These are phyloP conservation scores for Rotaria magnacalcarata DNA, from an alignment of 2,888 invertebrate species.

Conservation along the genomic window DNA sequence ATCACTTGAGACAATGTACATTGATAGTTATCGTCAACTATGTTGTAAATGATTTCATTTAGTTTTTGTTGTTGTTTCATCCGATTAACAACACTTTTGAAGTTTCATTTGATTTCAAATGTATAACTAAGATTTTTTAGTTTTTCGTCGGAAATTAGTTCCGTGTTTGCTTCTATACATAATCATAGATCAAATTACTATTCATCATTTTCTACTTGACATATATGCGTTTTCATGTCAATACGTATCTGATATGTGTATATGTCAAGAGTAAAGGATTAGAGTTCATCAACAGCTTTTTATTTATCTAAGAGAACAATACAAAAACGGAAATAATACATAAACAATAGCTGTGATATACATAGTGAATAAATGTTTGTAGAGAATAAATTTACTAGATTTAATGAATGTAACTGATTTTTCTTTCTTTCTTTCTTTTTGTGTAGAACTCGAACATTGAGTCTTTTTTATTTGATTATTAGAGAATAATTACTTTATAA, in stretches of 20 bases:
- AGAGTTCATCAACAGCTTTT: slow-evolving; percentile 20
- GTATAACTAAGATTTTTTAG: too few relatives aligned
- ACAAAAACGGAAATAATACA: not conserved
- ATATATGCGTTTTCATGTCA: slow-evolving; percentile 1
- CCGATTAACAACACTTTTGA: not conserved
- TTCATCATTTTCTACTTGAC: slow-evolving; percentile 26
- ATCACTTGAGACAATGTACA: not conserved
- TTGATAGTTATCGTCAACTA: not conserved
- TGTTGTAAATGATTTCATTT: not conserved
- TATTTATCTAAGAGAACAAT: not conserved
- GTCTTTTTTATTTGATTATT: too few relatives aligned
- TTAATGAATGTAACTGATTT: not conserved
- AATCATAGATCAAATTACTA: slow-evolving; percentile 18
- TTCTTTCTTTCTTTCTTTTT: too few relatives aligned
- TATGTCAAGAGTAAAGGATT: not conserved
- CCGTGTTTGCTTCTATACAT: not conserved
- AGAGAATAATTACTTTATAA: too few relatives aligned
- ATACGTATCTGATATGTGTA: not conserved
- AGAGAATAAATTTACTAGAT: not conserved
- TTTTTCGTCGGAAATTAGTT: not conserved
- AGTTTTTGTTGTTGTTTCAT: not conserved
- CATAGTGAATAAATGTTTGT: not conserved
- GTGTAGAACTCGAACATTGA: too few relatives aligned
- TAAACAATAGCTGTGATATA: not conserved
- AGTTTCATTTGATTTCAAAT: not conserved